Conservation (phyloP, 2,113 vertebrate species). For the Gallinago media region DNA sequence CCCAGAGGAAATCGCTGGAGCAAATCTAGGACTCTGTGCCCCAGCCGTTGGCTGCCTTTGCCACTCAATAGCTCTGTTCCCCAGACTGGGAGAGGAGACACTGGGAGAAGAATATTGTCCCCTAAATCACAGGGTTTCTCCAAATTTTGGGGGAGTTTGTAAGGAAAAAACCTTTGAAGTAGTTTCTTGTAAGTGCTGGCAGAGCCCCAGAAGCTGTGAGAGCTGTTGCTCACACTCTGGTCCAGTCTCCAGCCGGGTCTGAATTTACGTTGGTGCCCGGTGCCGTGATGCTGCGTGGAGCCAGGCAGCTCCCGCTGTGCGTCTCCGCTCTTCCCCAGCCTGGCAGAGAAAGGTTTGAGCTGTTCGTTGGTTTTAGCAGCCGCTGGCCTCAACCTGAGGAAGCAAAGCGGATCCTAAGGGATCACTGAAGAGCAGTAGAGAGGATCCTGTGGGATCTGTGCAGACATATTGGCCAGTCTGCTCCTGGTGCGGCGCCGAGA, state of each 20-base stretch:
- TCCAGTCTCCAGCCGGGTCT: neutral
- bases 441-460: constrained; percentile 17
- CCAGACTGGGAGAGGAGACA: neutral
- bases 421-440: neutral
- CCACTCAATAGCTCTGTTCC: neutral
- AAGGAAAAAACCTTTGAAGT: neutral
- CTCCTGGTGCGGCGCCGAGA: neutral
- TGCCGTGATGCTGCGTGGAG: rapidly evolving
- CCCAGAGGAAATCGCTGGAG: neutral
- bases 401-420: neutral
- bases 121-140: neutral
- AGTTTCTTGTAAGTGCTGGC: neutral
- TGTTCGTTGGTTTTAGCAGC: neutral
- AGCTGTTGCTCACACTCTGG: neutral
- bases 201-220: neutral
- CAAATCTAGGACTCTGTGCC: neutral
- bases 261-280: rapidly evolving
- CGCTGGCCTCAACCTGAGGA: neutral
- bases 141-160: neutral
- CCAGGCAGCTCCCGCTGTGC: neutral
- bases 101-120: neutral
- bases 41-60: neutral
- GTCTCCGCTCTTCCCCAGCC: neutral
- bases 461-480: neutral
- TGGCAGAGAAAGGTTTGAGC: neutral